These are phyloP conservation scores for Apoda limacodes DNA, from an alignment of 2,888 invertebrate genomes.

Conservation along the genomic window DNA sequence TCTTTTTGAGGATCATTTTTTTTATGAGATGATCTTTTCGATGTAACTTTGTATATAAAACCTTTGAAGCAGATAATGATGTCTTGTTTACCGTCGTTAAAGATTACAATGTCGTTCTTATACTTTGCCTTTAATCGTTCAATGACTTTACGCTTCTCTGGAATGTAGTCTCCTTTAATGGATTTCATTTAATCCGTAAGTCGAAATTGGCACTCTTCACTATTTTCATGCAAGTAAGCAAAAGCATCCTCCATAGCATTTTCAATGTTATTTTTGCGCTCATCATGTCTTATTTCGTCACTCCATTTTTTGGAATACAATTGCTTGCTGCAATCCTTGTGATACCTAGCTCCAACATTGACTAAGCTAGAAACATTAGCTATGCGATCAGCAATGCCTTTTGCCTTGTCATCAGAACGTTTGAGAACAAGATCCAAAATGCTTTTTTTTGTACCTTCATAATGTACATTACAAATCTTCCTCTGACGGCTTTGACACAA, in stretches of 20 bases:
- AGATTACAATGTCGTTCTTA: constrained; percentile 12
- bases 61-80: constrained; percentile 14
- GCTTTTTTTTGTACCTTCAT: constrained; percentile 10
- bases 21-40: constrained; percentile 9
- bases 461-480: constrained; percentile 8
- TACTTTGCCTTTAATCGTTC: constrained; percentile 14
- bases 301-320: constrained; percentile 15
- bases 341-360: constrained; percentile 13
- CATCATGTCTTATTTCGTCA: constrained; percentile 6
- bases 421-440: constrained; percentile 11
- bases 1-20: constrained; percentile 8
- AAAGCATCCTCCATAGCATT: constrained; percentile 12
- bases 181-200: constrained; percentile 12
- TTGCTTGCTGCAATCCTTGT: constrained; percentile 14
- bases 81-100: constrained; percentile 12
- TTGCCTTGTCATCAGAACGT: constrained; percentile 11
- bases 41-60: constrained; percentile 14
- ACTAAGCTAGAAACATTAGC: constrained; percentile 13
- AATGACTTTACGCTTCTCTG: constrained; percentile 12
- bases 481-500: constrained; percentile 5
- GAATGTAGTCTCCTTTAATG: constrained; percentile 14
- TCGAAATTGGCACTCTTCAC: constrained; percentile 12
- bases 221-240: constrained; percentile 13
- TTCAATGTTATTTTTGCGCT: constrained; percentile 14
- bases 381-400: constrained; percentile 11